Conservation (phyloP, 2,797 vertebrate species). For the Anguilla obscura region DNA sequence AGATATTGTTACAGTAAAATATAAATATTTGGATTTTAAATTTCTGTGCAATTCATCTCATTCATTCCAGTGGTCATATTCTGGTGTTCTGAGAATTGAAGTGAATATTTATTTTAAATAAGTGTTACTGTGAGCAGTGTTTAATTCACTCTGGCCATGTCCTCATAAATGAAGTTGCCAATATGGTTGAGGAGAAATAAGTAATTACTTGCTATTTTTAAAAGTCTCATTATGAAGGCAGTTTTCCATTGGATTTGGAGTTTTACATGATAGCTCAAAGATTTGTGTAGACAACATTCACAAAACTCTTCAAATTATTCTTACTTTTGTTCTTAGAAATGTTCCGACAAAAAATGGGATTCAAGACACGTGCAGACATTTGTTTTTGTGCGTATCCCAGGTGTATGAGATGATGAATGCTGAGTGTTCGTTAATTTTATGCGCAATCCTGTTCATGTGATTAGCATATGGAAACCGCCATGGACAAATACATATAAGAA, state of each 20-base stretch:
- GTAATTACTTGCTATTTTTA: conserved; percentile 34
- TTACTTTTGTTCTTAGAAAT: too few species aligned
- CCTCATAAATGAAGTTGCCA: background rate
- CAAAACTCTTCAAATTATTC: too few species aligned
- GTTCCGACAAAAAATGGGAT: too few species aligned
- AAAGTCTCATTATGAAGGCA: conserved; percentile 60
- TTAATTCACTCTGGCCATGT: conserved; percentile 9
- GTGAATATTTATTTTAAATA: background rate
- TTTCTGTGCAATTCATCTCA: background rate
- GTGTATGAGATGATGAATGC: conserved; percentile 2
- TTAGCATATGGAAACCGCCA: too few species aligned
- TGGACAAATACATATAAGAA: too few species aligned
- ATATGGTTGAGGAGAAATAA: background rate
- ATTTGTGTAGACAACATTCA: too few species aligned
- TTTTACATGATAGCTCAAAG: conserved; percentile 51
- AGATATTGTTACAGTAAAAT: background rate
- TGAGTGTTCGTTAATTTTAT: too few species aligned
- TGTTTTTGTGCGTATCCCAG: conserved; percentile 60
- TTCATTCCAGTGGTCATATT: background rate
- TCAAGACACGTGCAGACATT: conserved; percentile 45
- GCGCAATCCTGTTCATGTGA: too few species aligned
- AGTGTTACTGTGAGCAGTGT: background rate
- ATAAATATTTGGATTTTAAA: background rate
- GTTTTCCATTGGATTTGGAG: conserved; percentile 55
- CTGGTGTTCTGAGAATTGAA: background rate